Evolutionary conservation across 2,888 invertebrate species (phyloP), one percentile per base, ranked within the genome.

Genomic region (Caenorhabditis sp.): DNA sequence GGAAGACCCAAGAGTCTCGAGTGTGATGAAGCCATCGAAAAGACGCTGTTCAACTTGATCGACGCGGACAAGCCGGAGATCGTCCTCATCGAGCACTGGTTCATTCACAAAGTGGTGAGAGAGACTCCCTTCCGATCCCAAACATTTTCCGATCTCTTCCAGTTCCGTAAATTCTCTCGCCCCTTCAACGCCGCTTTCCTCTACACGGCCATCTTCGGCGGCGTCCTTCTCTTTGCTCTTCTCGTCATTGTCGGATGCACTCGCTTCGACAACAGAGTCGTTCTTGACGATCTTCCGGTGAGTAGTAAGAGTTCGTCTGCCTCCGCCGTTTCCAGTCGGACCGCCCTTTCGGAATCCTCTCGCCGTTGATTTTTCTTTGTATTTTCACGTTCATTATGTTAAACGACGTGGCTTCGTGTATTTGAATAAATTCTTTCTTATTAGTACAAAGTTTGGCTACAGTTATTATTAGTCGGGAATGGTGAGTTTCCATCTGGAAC

Each of bases 11-110:
- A 17, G 13, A n/a, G 27, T 22, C 1, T 8, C 9, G 17, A 17
- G 7, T 65, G 65, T 17, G 65, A 65, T 22, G 17, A 17, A 9
- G 35, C 65, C 2, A 37, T 65, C 15, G 55, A 65, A n/a, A n/a
- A n/a, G n/a, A n/a, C n/a, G n/a, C n/a, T n/a, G n/a, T n/a, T n/a
- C n/a, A n/a, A n/a, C n/a, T 17, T 41, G 17, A 41, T 41, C 4
- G 4, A 17, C 41, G 2, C 17, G 15, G 41, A 41, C 2, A 20
- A 17, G 6, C 17, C 41, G 17, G 9, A 30, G 17, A 5, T 17
- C 41, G n/a, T n/a, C n/a, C n/a, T n/a, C n/a, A n/a, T n/a, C n/a
- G n/a, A n/a, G n/a, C n/a, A n/a, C n/a, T n/a, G n/a, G n/a, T n/a
- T 41, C 17, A 6, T 17, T 20, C 41, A 41, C 17, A n/a, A 3